These are phyloP conservation scores for Scaptomyza flava DNA, from an alignment of 2,888 invertebrate genomes.

Conservation along the genomic window DNA sequence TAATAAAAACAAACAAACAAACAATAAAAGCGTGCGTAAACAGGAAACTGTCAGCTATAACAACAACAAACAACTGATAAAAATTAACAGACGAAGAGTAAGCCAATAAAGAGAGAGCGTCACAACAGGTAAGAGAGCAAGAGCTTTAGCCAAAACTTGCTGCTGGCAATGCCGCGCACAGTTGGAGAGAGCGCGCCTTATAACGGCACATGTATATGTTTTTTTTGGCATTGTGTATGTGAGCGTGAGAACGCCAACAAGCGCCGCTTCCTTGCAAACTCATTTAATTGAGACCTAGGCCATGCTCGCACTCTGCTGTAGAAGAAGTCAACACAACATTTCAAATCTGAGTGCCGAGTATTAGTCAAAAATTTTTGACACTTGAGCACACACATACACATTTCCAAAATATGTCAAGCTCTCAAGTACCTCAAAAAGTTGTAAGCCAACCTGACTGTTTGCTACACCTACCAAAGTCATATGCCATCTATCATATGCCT, in stretches of 20 bases:
- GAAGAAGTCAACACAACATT: conserved; percentile 33
- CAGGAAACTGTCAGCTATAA: conserved; percentile 32
- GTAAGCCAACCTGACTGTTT: not conserved
- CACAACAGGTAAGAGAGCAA: conserved; percentile 15
- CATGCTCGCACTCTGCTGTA: conserved; percentile 18
- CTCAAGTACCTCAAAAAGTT: conserved; percentile 65
- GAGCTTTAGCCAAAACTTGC: not conserved
- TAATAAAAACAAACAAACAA: conserved; percentile 61
- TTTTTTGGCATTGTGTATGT: conserved; percentile 43
- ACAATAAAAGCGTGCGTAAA: conserved; percentile 41
- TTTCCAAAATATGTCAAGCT: conserved; percentile 61
- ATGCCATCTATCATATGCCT: conserved; percentile 72
- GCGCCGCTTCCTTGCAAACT: conserved; percentile 16
- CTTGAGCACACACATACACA: conserved; percentile 32
- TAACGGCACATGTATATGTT: conserved; percentile 3
- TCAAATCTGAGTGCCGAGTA: conserved; percentile 51
- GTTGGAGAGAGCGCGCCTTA: conserved; percentile 8
- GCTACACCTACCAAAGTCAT: conserved; percentile 65
- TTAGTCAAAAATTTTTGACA: conserved; percentile 55
- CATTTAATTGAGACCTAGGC: conserved; percentile 55
- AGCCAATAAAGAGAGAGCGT: conserved; percentile 6
- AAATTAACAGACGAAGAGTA: conserved; percentile 48
- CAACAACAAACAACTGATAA: conserved; percentile 26
- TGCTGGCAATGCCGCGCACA: conserved; percentile 43
- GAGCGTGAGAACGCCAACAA: conserved; percentile 52